Evolutionary conservation across 2,113 vertebrate species (phyloP).

Genomic region (Pituophis catenifer): DNA sequence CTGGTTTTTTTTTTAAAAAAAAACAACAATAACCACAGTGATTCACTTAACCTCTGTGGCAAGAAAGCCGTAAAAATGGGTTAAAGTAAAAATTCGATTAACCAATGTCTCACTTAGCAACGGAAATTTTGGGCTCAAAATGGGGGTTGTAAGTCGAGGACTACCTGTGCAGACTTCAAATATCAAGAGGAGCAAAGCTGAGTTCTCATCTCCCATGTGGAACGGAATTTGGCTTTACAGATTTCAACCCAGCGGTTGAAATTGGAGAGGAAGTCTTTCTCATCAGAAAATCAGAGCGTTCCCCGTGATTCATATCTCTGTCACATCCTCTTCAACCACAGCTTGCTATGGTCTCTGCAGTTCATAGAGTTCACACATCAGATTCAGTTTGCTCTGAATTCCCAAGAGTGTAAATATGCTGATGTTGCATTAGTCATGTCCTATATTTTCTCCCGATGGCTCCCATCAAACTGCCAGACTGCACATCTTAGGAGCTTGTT

Average conservation of each 20-base stretch:
- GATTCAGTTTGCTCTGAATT: not conserved
- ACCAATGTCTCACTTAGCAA: not conserved
- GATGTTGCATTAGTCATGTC: not conserved
- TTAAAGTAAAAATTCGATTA: not conserved
- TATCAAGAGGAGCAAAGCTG: not conserved
- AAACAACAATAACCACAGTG: not conserved
- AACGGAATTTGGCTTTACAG: not conserved
- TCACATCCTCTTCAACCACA: not conserved
- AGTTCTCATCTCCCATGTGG: not conserved
- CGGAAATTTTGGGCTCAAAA: not conserved
- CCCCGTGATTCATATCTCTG: not conserved
- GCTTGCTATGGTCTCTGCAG: not conserved
- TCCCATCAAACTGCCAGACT: not conserved
- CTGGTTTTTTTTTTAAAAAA: too few species aligned
- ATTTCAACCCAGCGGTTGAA: not conserved
- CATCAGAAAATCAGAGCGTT: not conserved
- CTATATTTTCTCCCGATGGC: not conserved
- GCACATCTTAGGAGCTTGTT: not conserved
- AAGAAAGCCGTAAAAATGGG: not conserved
- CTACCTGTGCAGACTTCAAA: not conserved
- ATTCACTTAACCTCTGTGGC: not conserved
- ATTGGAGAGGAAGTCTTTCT: not conserved
- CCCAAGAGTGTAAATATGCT: not conserved
- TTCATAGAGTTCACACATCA: not conserved
- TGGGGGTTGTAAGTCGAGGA: not conserved